Percentiles rank a stretch among this genome's conserved stretches.
Evolutionary conservation across 2,797 vertebrate genomes (phyloP).

Genomic region (Smutsia temminckii): DNA sequence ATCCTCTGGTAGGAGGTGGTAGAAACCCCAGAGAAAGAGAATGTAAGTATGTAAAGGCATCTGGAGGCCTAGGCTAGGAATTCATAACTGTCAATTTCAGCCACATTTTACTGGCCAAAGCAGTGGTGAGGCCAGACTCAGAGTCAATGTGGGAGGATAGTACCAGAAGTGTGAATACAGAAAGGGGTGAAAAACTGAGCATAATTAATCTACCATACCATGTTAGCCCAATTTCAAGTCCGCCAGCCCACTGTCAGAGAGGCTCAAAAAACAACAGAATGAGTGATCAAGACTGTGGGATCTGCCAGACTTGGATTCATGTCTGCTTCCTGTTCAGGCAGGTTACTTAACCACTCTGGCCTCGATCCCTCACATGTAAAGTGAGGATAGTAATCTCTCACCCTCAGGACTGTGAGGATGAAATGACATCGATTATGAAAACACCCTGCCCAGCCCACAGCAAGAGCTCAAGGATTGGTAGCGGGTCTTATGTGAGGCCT

Average conservation of each 20-base stretch:
- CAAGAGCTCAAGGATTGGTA: not conserved
- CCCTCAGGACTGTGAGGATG: not conserved
- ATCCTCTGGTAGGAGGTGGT: not conserved
- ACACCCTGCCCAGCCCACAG: not conserved
- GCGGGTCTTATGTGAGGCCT: not conserved
- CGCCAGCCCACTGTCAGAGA: not conserved
- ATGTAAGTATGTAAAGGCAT: not conserved
- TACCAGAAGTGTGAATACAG: not conserved
- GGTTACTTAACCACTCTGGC: not conserved
- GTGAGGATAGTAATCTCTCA: not conserved
- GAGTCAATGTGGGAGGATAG: not conserved
- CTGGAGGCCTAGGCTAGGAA: not conserved
- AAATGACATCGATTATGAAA: not conserved
- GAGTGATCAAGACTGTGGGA: not conserved
- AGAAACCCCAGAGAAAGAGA: not conserved
- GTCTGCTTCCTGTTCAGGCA: not conserved
- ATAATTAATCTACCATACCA: not conserved
- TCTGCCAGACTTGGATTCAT: not conserved
- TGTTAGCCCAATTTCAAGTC: not conserved
- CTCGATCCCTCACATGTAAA: not conserved
- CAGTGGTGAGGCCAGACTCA: not conserved
- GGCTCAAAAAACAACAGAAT: not conserved
- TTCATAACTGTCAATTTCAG: not conserved
- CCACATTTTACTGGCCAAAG: not conserved
- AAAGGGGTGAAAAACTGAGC: not conserved